Conservation (phyloP, 1,140 invertebrate species). For the Pseudomyrmex dendroicus region DNA sequence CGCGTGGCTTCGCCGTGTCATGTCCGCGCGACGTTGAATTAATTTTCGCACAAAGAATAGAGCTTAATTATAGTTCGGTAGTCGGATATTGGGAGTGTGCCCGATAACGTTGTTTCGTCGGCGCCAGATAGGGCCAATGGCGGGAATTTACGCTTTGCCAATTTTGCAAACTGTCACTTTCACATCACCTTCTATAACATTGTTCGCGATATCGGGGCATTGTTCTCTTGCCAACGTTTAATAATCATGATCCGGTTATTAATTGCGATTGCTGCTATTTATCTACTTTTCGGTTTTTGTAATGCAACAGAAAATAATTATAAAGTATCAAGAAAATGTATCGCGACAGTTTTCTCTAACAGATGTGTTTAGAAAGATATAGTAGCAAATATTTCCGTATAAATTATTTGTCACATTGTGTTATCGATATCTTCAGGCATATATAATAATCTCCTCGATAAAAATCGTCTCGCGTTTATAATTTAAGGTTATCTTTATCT, state of each 20-base stretch:
- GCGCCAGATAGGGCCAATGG: constrained; percentile 41
- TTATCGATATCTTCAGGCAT: too few relatives aligned
- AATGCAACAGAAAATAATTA: background rate
- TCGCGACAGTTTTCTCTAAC: too few relatives aligned
- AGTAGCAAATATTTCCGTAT: constrained; percentile 5
- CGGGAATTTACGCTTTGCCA: constrained; percentile 71
- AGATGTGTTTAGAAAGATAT: too few relatives aligned
- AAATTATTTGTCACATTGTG: background rate
- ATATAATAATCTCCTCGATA: background rate
- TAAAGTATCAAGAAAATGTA: background rate
- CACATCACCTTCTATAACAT: constrained; percentile 40
- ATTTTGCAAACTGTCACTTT: constrained; percentile 74
- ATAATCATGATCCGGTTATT: constrained; percentile 47
- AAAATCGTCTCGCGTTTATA: background rate
- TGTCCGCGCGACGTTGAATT: constrained; percentile 50
- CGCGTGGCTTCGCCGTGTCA: background rate
- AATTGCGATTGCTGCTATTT: constrained; percentile 41
- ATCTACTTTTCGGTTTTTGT: constrained; percentile 17
- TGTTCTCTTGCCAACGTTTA: constrained; percentile 40
- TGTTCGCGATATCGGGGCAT: constrained; percentile 44
- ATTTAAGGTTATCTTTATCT: background rate
- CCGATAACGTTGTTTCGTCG: constrained; percentile 73
- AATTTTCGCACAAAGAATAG: constrained; percentile 72
- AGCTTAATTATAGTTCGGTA: constrained; percentile 73
- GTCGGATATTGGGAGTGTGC: constrained; percentile 71